Evolutionary conservation across 2,797 vertebrate genomes (phyloP), one percentile per base, ranked within the genome.

Genomic region (Hirundo rustica): DNA sequence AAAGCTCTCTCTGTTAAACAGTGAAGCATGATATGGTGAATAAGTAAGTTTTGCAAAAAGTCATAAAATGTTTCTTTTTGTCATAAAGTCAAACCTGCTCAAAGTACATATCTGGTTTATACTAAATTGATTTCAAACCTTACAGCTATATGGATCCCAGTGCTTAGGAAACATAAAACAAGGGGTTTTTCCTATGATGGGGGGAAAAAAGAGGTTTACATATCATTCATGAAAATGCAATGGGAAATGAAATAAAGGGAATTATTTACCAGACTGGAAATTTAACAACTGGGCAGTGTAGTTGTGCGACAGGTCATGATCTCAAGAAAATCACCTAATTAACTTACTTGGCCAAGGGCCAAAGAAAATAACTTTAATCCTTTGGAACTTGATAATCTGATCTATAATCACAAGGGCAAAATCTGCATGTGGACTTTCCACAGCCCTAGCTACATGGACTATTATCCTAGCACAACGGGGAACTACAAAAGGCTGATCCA

Each of bases 351-450:
- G 70, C n/a, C 44, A 55, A 58, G 10, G 44, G 54, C 68, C 92
- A 93, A 94, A 53, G 66, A 93, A 92, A 94, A 93, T 61, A 85
- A 74, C 79, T 89, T 68, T 54, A 95, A 78, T 85, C 76, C 76
- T 94, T 80, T 91, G 76, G 91, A 95, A 83, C 10, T 67, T 65
- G 87, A 92, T 94, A 89, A 96, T 95, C 92, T 42, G 27, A 95
- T 81, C 88, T 85, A 68, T 61, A 89, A 88, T 54, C 81, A 72
- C 58, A 88, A 86, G 44, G 76, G 85, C 58, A 93, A 95, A 93
- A 95, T 83, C 54, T 15, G 6, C 58, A 66, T 44, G 67, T 55
- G 80, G 67, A 76, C 3, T 72, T 92, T 95, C 70, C 80, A 86
- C 62, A 65, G 50, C 55, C 76, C 66, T 22, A 75, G 44, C 25